Evolutionary conservation across 1,140 invertebrate species (phyloP), one percentile per base, ranked within the genome.

Genomic region (Heliothis virescens): DNA sequence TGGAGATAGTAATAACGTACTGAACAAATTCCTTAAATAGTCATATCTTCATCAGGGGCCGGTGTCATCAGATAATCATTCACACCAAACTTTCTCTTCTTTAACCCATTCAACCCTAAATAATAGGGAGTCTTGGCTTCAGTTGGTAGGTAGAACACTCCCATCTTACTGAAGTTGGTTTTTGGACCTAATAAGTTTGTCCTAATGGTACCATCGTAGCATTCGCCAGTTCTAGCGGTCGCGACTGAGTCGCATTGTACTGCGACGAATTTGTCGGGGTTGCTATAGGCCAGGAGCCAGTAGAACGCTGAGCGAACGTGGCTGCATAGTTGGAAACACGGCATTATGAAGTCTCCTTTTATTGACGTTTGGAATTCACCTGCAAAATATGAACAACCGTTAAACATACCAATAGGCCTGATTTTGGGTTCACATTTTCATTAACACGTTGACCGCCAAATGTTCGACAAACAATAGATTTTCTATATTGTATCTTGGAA

Each of bases 141-240:
- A 0, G 92, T 93, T 3, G 91, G 89, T 29, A 94, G 79, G 67
- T 93, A 94, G 57, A 88, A 94, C 63, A 94, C 87, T n/a, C 92
- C 93, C 1, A 87, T 86, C 15, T 87, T 85, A 26, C 71, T 89
- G 73, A 92, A 92, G 67, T 93, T 86, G 0, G 92, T 92, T 2
- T 87, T 86, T 0, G 88, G 86, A 0, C 93, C 93, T 0, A 94
- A 77, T 2, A 86, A 76, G 69, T 93, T 94, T 7, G 79, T 85
- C 0, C 78, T 74, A 13, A 84, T 34, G 3, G 77, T 69, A 11
- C 63, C 77, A 7, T 87, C 13, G 59, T 89, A 94, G 55, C 92
- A 94, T 9, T 89, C 81, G 0, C 89, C 91, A 5, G 77, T 80
- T 59, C 92, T 73, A 0, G 85, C 92, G 7, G 88, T 34, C 3